Evolutionary conservation across 2,113 vertebrate species (phyloP).

Genomic region (Hippocampus abdominalis): DNA sequence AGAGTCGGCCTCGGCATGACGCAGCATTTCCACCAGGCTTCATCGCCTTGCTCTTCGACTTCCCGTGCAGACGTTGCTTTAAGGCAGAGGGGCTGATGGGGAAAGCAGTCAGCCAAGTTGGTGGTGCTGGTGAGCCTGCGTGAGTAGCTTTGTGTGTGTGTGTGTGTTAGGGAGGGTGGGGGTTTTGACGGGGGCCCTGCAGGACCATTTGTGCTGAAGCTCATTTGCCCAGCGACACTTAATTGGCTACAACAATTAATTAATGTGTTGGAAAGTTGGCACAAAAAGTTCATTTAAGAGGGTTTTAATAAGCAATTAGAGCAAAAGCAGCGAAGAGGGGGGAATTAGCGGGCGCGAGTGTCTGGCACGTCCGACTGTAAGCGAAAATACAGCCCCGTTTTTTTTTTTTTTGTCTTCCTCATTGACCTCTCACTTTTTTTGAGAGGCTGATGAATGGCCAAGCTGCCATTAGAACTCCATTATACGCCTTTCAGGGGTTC

Average conservation of each 20-base stretch:
- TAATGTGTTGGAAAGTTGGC: conserved; percentile 99
- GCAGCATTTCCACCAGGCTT: conserved; percentile 23
- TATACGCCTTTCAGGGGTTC: conserved; percentile 24
- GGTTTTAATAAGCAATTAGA: conserved; percentile 81
- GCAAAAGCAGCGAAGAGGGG: conserved; percentile 67
- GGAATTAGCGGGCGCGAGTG: conserved; percentile 47
- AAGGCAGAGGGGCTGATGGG: conserved; percentile 65
- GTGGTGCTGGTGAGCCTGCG: background rate
- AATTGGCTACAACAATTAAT: conserved; percentile 99
- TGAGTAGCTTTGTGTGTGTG: background rate
- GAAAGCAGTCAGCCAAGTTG: conserved; percentile 49
- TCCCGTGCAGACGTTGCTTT: conserved; percentile 48
- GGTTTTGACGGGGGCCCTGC: conserved; percentile 76
- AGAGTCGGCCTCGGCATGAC: conserved; percentile 34
- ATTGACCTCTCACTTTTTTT: conserved; percentile 43
- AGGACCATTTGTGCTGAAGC: conserved; percentile 96
- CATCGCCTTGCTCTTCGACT: conserved; percentile 6
- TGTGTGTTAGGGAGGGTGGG: background rate
- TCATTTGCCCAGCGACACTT: conserved; percentile 98
- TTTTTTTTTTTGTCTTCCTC: conserved; percentile 14
- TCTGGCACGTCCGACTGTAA: conserved; percentile 32
- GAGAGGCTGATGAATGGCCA: conserved; percentile 31
- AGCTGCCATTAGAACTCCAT: conserved; percentile 8
- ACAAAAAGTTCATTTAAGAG: conserved; percentile 86
- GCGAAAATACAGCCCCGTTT: background rate